phyloP scores from a whole-genome alignment of 2,113 vertebrate species.

The Saimiri boliviensis region DNA sequence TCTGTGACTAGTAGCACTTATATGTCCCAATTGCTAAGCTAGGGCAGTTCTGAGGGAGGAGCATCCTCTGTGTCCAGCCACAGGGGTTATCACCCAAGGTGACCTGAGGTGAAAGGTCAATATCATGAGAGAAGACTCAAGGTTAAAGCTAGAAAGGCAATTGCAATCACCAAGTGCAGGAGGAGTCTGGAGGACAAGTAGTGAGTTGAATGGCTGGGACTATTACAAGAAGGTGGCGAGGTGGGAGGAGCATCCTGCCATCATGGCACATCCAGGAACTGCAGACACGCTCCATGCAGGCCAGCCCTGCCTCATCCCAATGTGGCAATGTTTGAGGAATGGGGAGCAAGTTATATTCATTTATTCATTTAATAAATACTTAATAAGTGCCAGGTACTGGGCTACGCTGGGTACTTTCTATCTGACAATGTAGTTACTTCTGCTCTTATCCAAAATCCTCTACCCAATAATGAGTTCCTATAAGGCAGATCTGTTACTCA shows the following conservation, averaged over 20 bases:
- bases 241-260: too few species aligned
- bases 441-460: not conserved
- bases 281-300: not conserved
- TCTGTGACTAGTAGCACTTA: not conserved
- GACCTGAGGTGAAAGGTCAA: not conserved
- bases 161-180: accelerated
- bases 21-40: too few species aligned
- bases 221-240: not conserved
- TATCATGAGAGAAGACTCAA: not conserved
- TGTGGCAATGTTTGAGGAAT: too few species aligned
- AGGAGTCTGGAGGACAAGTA: accelerated
- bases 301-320: not conserved
- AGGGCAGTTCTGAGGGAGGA: not conserved
- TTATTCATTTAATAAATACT: too few species aligned
- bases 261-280: accelerated
- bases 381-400: not conserved
- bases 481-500: not conserved
- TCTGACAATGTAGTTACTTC: not conserved
- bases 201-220: not conserved
- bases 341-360: not conserved
- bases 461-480: not conserved
- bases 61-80: not conserved
- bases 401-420: not conserved
- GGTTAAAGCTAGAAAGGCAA: not conserved
- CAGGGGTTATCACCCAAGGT: not conserved